Evolutionary conservation across 1,140 invertebrate species (phyloP), one percentile per base, ranked within the genome.

Genomic region (Diploscapter pachys): DNA sequence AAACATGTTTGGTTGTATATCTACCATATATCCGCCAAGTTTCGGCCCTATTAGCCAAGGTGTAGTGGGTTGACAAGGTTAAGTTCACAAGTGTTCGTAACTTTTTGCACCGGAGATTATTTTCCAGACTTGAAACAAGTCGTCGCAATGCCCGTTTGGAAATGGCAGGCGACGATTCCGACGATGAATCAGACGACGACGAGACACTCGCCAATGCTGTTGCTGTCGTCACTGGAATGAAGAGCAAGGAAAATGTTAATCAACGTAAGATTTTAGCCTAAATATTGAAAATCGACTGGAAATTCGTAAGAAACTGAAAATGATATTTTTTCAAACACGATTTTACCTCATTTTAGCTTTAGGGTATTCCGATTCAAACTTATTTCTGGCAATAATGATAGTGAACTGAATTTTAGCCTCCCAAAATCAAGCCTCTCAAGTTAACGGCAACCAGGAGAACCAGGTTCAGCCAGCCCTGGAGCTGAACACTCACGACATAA

Each of bases 131-230:
- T 6, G 72, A 74, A 57, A 31, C 57, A 11, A 72, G 49, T 6
- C 51, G 72, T 51, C 9, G 72, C 51, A 74, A 74, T 3, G 72
- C 72, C 4, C 5, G 72, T 0, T 2, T 74, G 31, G 66, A 55
- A 54, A 6, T 68, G 6, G 53, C 63, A 5, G n/a, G 83, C 9
- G 75, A 85, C 78, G 88, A 87, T 53, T 79, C 84, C 31, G 87
- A 87, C 6, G 75, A 82, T 9, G 83, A 86, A 31, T 79, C 75
- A 49, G 78, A 82, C 4, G 83, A 85, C n/a, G 83, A 81, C 68
- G 76, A 73, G 9, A 71, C 73, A 11, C 53, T 79, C 3, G 78
- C 77, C 8, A 65, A 63, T n/a, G 78, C 75, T 3, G 79, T 66
- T 71, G 48, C 61, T 13, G 9, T 57, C 65, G 78, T 31, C 62